phyloP scores from a whole-genome alignment of 2,888 invertebrate genomes.

The Idaea biselata region DNA sequence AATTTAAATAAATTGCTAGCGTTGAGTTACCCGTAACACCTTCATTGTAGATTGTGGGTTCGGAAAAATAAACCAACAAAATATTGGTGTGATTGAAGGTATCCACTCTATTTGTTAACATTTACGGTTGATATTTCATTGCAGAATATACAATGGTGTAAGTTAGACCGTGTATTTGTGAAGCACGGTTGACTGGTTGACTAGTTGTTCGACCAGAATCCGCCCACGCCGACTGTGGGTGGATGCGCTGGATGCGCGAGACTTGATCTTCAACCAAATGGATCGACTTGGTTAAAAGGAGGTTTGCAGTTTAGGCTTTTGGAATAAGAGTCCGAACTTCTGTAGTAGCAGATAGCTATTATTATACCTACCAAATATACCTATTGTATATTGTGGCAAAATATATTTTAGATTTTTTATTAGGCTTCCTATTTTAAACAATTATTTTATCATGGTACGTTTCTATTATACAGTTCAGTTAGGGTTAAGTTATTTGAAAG shows the following conservation, averaged over 20 bases:
- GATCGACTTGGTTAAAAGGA: constrained; percentile 18
- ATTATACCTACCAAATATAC: no score
- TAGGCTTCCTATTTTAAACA: not conserved
- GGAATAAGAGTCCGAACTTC: not conserved
- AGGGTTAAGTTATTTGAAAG: not conserved
- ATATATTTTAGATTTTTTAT: not conserved
- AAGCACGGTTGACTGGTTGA: constrained; percentile 32
- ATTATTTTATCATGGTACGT: not conserved
- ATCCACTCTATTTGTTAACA: not conserved
- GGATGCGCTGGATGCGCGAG: constrained; percentile 31
- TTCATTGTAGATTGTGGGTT: constrained; percentile 27
- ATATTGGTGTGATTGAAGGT: not conserved
- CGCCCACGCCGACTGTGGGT: constrained; percentile 41
- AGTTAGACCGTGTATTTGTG: constrained; percentile 10
- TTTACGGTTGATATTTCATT: not conserved
- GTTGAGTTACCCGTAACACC: constrained; percentile 40
- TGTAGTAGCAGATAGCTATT: not conserved
- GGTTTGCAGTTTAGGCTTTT: not conserved
- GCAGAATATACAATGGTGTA: not conserved
- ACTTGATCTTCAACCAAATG: constrained; percentile 36
- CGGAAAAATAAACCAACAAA: not conserved
- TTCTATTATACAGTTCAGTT: not conserved
- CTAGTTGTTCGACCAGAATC: constrained; percentile 32
- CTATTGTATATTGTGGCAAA: no score
- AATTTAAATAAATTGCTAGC: constrained; percentile 53